phyloP scores from a whole-genome alignment of 2,888 invertebrate species.

The Tridacna crocea region DNA sequence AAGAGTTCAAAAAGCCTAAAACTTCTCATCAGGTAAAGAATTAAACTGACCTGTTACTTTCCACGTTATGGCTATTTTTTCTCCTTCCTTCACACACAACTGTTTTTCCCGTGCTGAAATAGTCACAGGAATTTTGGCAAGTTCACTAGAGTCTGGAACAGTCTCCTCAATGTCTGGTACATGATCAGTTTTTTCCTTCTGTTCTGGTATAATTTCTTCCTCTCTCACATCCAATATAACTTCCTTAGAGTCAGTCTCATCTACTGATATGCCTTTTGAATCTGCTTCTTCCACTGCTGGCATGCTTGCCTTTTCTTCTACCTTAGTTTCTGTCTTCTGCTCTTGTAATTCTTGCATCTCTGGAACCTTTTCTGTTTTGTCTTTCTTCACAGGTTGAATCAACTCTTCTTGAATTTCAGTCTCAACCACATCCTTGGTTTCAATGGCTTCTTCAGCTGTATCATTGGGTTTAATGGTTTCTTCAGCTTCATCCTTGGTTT shows the following conservation, averaged over 20 bases:
- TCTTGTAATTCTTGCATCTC: background rate
- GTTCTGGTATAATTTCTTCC: background rate
- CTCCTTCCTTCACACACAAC: slow-evolving; percentile 13
- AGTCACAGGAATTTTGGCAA: background rate
- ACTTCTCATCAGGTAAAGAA: background rate
- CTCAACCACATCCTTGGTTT: background rate
- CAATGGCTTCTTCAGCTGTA: background rate
- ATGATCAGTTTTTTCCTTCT: background rate
- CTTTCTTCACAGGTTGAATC: background rate
- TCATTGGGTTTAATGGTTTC: background rate
- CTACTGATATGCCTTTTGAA: background rate
- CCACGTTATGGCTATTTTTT: background rate
- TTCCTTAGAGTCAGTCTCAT: background rate
- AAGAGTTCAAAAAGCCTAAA: no score
- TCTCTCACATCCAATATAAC: background rate
- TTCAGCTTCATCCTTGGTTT: background rate
- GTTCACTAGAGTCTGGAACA: slow-evolving; percentile 3
- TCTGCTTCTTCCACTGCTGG: background rate
- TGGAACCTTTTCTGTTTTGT: slow-evolving; percentile 9
- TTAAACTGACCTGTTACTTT: slow-evolving; percentile 16
- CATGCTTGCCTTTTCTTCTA: background rate
- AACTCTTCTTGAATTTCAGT: slow-evolving; percentile 7
- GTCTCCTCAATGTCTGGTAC: background rate
- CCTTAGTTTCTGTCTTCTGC: background rate
- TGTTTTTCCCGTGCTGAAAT: background rate